Evolutionary conservation across 2,888 invertebrate species (phyloP).

Genomic region (Pardosa pseudoannulata): DNA sequence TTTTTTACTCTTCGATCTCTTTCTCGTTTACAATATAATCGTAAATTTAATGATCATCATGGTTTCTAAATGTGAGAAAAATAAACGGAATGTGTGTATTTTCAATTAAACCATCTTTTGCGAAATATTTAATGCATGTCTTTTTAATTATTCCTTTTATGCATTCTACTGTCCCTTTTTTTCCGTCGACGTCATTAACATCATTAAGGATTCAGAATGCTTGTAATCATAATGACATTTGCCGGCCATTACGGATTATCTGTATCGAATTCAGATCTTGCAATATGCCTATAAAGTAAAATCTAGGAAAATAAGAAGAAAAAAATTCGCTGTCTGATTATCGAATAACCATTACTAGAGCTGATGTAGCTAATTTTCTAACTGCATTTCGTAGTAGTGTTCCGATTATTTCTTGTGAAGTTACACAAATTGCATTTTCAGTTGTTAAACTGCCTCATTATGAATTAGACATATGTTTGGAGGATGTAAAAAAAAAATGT

Average conservation of each 20-base stretch:
- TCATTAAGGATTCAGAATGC: background rate
- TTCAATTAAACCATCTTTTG: background rate
- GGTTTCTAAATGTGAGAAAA: no score
- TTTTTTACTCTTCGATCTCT: no score
- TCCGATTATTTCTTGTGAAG: no score
- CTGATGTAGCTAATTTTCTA: no score
- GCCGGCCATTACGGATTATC: background rate
- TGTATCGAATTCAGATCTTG: background rate
- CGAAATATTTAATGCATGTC: background rate
- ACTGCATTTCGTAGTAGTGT: no score
- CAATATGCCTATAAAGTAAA: background rate
- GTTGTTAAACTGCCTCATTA: no score
- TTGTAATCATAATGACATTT: constrained; percentile 6
- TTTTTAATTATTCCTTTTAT: background rate
- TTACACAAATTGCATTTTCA: no score
- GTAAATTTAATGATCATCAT: no score
- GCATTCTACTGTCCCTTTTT: background rate
- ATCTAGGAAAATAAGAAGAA: background rate
- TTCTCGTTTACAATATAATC: no score
- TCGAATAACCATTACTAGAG: background rate
- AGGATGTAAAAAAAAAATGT: no score
- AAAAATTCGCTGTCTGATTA: background rate
- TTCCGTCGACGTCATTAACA: background rate
- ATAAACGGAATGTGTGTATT: no score
- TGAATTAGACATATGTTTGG: no score